phyloP scores from a whole-genome alignment of 2,113 vertebrate genomes.

The Pelmatolapia mariae region DNA sequence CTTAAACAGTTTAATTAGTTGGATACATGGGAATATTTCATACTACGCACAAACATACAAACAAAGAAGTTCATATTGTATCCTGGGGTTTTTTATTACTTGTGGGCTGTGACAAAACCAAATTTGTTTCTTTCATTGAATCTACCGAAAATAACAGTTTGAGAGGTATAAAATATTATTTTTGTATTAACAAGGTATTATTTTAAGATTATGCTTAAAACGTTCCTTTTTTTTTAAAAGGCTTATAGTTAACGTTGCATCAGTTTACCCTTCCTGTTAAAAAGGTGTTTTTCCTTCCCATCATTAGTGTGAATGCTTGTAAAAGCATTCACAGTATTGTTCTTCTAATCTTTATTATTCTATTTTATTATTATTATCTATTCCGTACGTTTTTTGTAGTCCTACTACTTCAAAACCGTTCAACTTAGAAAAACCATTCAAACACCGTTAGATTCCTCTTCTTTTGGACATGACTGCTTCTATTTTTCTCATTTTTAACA shows the following conservation, averaged over 20 bases:
- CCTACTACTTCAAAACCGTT: too few relatives aligned
- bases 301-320: too few relatives aligned
- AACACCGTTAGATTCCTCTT: too few relatives aligned
- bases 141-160: background rate
- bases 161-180: background rate
- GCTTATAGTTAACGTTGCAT: background rate
- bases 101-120: background rate
- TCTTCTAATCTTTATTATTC: too few relatives aligned
- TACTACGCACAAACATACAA: background rate
- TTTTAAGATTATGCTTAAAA: background rate
- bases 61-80: background rate
- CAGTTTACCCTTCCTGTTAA: background rate
- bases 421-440: too few relatives aligned
- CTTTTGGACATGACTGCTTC: too few relatives aligned
- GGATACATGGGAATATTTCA: background rate
- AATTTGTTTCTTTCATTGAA: background rate
- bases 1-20: background rate
- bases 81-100: background rate
- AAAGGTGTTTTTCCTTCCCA: background rate
- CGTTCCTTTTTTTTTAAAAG: background rate
- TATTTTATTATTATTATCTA: too few relatives aligned
- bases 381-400: too few relatives aligned
- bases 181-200: background rate
- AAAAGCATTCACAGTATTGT: too few relatives aligned
- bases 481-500: too few relatives aligned